Conservation (phyloP, 2,797 vertebrate genomes). For the Chromobotia macracanthus region DNA sequence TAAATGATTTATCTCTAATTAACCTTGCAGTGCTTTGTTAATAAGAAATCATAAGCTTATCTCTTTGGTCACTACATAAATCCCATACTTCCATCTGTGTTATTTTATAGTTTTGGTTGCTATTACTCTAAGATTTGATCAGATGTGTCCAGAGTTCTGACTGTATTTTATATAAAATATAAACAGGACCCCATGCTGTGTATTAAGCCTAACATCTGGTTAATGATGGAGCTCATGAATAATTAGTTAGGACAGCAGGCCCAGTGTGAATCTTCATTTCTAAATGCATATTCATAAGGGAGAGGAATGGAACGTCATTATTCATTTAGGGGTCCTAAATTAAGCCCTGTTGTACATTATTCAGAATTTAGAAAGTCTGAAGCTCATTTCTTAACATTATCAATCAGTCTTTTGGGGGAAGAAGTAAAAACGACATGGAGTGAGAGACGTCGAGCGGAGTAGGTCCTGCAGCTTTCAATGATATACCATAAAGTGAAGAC, state of each 20-base stretch:
- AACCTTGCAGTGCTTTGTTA: not conserved
- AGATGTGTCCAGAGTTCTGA: too few species aligned
- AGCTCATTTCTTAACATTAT: too few species aligned
- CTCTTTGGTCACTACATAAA: not conserved
- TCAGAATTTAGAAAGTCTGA: too few species aligned
- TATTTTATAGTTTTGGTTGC: too few species aligned
- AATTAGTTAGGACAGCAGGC: conserved; percentile 49
- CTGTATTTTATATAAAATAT: too few species aligned
- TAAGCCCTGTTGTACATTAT: too few species aligned
- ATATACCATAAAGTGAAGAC: not conserved
- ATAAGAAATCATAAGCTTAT: not conserved
- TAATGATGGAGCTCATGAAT: conserved; percentile 45
- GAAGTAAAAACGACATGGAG: too few species aligned
- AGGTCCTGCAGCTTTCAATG: not conserved
- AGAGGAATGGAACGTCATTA: not conserved
- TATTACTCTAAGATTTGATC: too few species aligned
- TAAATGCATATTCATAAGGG: conserved; percentile 31
- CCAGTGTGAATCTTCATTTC: conserved; percentile 7
- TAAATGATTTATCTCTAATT: not conserved
- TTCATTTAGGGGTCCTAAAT: too few species aligned
- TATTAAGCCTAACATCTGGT: conserved; percentile 21
- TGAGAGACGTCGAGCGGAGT: too few species aligned
- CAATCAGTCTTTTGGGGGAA: too few species aligned
- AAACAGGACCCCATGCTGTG: not conserved
- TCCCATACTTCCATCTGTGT: too few species aligned